Base-by-base conservation (phyloP, 1,140 invertebrate genomes). In the Sarcophaga bullata region DNA sequence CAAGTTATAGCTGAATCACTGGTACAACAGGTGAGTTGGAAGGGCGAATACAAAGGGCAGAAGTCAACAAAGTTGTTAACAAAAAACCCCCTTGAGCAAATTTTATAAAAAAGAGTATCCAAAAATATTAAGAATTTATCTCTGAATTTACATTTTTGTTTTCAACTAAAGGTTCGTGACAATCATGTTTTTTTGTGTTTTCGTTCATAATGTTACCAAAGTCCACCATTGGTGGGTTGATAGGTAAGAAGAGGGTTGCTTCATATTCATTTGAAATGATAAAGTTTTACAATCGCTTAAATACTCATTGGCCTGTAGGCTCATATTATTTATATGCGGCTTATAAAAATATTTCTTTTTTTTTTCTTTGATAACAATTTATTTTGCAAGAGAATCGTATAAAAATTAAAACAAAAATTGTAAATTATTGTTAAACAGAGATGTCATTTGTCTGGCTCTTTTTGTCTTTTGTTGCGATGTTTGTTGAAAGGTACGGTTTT, bases 1-100 rank as follows among this genome's bases (percentile, higher is more conserved):
- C 92, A 92, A 85, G 94, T 97, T 83, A 90, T 96, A 82, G 95
- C 95, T 0, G 92, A 95, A 88, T 93, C 95, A 73, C 90, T 97
- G 82, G 96, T 95, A 90, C 91, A 93, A 86, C 17, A 95, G 96
- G 92, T 95, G 95, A 91, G 89, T 86, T 73, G 47, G 17, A 75
- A 58, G 11, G 5, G 8, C 0, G 5, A 37, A 11, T 1, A 8
- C 52, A 13, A 58, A 37, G 25, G 25, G 25, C 25, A 37, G 25
- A 25, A 19, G 19, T n/a, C 7, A 37, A 75, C 11, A 13, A 80
- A 8, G 49, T 75, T 73, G n/a, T 80, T 8, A 54, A 13, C n/a
- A 50, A 10, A 13, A 13, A 11, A 73, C 17, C 9, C 8, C 2
- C 9, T 73, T 8, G 19, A 5, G 46, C 7, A 46, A 19, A 19